Evolutionary conservation across 2,888 invertebrate genomes (phyloP).

Genomic region (Lutraria lutraria): DNA sequence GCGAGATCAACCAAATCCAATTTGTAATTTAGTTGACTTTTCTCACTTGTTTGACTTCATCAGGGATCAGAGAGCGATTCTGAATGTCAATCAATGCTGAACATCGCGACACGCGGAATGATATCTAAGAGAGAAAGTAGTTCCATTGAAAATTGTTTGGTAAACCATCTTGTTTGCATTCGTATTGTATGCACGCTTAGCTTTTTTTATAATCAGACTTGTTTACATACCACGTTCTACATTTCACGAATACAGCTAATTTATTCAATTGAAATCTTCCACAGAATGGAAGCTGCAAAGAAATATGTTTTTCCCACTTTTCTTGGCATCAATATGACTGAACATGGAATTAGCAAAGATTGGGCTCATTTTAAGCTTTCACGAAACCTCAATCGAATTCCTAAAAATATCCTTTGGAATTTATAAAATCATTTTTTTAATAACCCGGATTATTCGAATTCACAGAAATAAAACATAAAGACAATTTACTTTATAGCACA

Average conservation of each 20-base stretch:
- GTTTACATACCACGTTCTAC: not conserved
- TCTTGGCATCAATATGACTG: not conserved
- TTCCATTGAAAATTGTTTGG: not conserved
- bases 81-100: constrained; percentile 61
- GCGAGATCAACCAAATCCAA: constrained; percentile 67
- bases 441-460: too few relatives aligned
- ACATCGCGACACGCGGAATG: not conserved
- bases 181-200: not conserved
- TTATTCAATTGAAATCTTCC: not conserved
- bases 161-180: not conserved
- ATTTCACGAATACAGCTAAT: constrained; percentile 1
- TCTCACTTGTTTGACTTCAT: constrained; percentile 66
- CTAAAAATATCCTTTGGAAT: too few relatives aligned
- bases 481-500: too few relatives aligned
- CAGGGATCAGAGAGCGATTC: constrained; percentile 57
- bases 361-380: too few relatives aligned
- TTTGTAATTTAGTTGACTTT: constrained; percentile 76
- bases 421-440: too few relatives aligned
- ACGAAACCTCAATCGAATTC: too few relatives aligned
- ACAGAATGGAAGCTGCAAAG: not conserved
- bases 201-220: not conserved
- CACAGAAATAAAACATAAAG: too few relatives aligned
- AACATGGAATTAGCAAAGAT: not conserved
- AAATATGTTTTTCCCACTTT: not conserved
- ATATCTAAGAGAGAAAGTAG: constrained; percentile 2